Evolutionary conservation across 2,797 vertebrate genomes (phyloP).

Genomic region (Enteromius argenteus): DNA sequence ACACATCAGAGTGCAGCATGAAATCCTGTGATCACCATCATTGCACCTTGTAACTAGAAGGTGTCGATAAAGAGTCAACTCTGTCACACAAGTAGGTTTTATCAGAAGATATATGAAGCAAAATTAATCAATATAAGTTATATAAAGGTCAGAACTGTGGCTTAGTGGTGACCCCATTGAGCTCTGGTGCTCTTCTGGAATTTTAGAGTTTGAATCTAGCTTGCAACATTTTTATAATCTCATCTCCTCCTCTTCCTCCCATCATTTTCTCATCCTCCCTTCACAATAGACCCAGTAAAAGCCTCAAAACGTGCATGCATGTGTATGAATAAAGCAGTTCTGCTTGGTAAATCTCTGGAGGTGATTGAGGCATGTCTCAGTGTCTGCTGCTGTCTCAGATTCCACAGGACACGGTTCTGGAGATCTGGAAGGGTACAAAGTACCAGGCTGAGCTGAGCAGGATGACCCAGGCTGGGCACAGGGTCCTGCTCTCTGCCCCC

Average conservation of each 20-base stretch:
- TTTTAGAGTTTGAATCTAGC: background rate
- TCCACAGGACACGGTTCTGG: slow-evolving; percentile 83
- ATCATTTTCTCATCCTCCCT: background rate
- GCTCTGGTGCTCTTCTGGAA: background rate
- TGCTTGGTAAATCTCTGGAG: background rate
- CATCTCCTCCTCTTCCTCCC: background rate
- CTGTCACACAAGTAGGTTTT: background rate
- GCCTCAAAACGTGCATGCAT: background rate
- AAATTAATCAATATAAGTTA: background rate
- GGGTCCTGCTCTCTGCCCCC: slow-evolving; percentile 83
- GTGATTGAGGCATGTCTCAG: background rate
- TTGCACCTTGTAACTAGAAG: slow-evolving; percentile 59
- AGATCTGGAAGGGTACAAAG: slow-evolving; percentile 81
- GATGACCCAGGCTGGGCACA: slow-evolving; percentile 83
- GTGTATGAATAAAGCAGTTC: background rate
- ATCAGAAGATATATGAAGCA: background rate
- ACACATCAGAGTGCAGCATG: background rate
- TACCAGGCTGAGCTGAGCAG: slow-evolving; percentile 77
- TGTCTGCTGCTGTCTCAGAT: slow-evolving; percentile 73
- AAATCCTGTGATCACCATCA: background rate
- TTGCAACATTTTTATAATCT: background rate
- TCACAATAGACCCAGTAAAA: background rate
- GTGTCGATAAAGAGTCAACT: slow-evolving; percentile 58
- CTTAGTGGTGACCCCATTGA: background rate
- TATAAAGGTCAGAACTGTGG: background rate